Percentiles rank a stretch among this genome's conserved stretches.
phyloP scores from a whole-genome alignment of 2,113 vertebrate genomes.

The Hepsetus odoe region DNA sequence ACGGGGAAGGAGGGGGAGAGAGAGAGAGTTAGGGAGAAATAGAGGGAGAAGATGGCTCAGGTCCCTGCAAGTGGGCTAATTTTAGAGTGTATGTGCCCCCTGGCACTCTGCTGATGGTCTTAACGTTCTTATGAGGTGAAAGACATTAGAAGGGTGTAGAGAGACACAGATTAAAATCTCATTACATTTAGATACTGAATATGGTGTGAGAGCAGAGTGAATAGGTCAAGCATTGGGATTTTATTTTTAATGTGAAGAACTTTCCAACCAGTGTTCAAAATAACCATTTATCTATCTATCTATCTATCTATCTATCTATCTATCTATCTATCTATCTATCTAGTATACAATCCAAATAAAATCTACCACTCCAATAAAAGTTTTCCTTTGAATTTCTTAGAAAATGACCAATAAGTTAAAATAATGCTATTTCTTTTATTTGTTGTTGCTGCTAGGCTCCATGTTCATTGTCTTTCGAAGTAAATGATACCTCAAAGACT shows the following conservation, averaged over 20 bases:
- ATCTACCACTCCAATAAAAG: too few relatives aligned
- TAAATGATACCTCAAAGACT: too few relatives aligned
- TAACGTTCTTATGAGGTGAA: background rate
- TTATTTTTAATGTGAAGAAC: background rate
- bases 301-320: too few relatives aligned
- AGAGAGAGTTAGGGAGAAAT: background rate
- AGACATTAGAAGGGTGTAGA: background rate
- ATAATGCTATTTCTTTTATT: too few relatives aligned
- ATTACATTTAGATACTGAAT: background rate
- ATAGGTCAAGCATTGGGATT: background rate
- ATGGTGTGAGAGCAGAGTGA: background rate
- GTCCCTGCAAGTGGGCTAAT: conserved; percentile 15
- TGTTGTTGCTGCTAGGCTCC: too few relatives aligned
- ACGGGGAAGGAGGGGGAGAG: background rate
- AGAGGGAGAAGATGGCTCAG: background rate
- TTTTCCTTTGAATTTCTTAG: too few relatives aligned
- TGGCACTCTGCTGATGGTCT: conserved; percentile 4
- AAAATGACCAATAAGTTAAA: too few relatives aligned
- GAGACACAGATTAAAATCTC: conserved; percentile 1
- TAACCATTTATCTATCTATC: too few relatives aligned
- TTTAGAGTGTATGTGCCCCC: conserved; percentile 35
- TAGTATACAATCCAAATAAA: too few relatives aligned
- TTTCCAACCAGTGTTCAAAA: too few relatives aligned
- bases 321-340: too few relatives aligned
- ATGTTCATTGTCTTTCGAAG: too few relatives aligned